Evolutionary conservation across 2,797 vertebrate species (phyloP).

Genomic region (Enteromius thamalakanensis): DNA sequence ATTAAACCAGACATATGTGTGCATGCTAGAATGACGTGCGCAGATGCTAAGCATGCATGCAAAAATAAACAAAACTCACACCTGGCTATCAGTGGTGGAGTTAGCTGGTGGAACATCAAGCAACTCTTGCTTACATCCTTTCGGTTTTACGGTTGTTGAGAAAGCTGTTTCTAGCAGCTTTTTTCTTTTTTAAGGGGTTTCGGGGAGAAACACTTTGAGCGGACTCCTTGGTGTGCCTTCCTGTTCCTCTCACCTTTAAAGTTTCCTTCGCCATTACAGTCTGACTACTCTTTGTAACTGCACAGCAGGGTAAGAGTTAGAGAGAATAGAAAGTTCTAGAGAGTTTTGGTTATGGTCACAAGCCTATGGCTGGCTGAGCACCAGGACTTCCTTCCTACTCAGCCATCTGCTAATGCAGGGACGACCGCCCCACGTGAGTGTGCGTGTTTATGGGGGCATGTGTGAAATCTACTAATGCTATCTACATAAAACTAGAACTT

Average conservation of each 20-base stretch:
- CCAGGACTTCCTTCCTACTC: slow-evolving; percentile 61
- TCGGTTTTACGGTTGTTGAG: neutral
- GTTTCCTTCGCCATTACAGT: slow-evolving; percentile 15
- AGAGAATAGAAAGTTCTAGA: slow-evolving; percentile 55
- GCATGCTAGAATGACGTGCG: slow-evolving; percentile 6
- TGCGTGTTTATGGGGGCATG: slow-evolving; percentile 15
- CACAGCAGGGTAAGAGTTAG: slow-evolving; percentile 8
- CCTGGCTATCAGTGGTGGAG: slow-evolving; percentile 15
- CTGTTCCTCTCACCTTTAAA: slow-evolving; percentile 30
- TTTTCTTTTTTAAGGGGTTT: slow-evolving; percentile 8
- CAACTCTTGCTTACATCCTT: neutral
- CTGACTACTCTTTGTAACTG: slow-evolving; percentile 13
- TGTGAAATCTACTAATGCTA: neutral
- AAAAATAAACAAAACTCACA: slow-evolving; percentile 29
- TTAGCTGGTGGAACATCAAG: neutral
- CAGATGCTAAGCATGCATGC: slow-evolving; percentile 16
- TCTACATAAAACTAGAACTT: neutral
- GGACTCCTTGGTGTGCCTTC: slow-evolving; percentile 27
- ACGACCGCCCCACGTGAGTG: slow-evolving; percentile 28
- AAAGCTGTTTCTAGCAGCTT: slow-evolving; percentile 1
- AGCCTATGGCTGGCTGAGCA: slow-evolving; percentile 51
- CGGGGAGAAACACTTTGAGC: neutral
- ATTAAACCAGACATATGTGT: slow-evolving; percentile 3
- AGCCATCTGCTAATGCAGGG: slow-evolving; percentile 58
- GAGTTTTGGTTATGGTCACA: slow-evolving; percentile 61